phyloP scores from a whole-genome alignment of 2,888 invertebrate genomes.

The Agrochola lota region DNA sequence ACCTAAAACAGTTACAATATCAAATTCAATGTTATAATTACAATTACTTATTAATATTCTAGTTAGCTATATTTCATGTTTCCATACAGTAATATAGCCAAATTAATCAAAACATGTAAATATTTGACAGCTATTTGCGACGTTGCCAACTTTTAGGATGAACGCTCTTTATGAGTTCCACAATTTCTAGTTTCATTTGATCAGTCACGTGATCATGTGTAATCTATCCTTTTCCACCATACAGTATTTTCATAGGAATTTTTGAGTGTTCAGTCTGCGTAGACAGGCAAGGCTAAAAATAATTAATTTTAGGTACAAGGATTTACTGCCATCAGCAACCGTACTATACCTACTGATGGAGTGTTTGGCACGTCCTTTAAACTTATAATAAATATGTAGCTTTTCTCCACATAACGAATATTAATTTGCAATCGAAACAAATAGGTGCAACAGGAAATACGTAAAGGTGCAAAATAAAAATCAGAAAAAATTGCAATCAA shows the following conservation, averaged over 20 bases:
- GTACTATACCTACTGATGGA: background rate
- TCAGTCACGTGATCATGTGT: background rate
- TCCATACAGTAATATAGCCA: too few species aligned
- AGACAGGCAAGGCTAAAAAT: background rate
- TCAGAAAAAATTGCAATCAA: conserved; percentile 38
- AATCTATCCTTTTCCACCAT: too few species aligned
- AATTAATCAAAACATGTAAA: too few species aligned
- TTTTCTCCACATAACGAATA: background rate
- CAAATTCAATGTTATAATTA: too few species aligned
- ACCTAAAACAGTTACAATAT: too few species aligned
- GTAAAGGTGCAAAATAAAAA: conserved; percentile 11
- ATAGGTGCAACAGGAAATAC: background rate
- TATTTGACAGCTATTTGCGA: too few species aligned
- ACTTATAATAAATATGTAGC: background rate
- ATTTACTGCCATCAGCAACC: background rate
- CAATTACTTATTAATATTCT: too few species aligned
- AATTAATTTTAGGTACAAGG: background rate
- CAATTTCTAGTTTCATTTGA: background rate
- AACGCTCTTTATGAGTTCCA: too few species aligned
- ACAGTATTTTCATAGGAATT: background rate
- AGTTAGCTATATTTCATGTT: too few species aligned
- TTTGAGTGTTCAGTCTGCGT: background rate
- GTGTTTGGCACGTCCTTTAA: background rate
- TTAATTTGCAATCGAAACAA: background rate
- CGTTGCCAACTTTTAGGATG: too few species aligned